Evolutionary conservation across 2,888 invertebrate species (phyloP), one percentile per base, ranked within the genome.

Genomic region (Drosophila ustulata): DNA sequence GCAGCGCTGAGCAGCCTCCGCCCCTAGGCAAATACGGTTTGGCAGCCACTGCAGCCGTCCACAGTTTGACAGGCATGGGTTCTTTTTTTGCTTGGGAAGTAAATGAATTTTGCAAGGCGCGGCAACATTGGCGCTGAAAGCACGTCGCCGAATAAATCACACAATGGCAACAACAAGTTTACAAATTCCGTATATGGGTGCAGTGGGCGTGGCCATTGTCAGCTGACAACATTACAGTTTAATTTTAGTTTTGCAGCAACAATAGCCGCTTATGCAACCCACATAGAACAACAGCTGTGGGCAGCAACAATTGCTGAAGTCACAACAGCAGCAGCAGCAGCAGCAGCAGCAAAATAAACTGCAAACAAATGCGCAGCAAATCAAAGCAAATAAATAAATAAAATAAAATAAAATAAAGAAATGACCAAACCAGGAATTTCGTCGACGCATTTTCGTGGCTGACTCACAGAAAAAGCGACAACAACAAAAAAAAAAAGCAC

Each of bases 41-140:
- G 2, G 7, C 39, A 41, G 18, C 7, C 39, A 41, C 13, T 41
- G 39, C 8, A 1, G 51, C 3, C 30, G 1, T 5, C 34, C 6
- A 41, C 65, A 63, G 77, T 80, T 82, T 76, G 39, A 43, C n/a
- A 62, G 51, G 11, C 65, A 66, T 32, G 18, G 23, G 18, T 23
- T 28, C 18, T 32, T 34, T 46, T 34, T 18, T 32, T 13, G 25
- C 9, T 11, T 49, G 4, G 2, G 11, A 34, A 34, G 34, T 34
- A 4, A 32, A 41, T 37, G 11, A 4, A 3, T 37, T 39, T 39
- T 39, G n/a, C 25, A 59, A 72, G 73, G 68, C 65, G 74, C 46
- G 62, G 62, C 61, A 11, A 30, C 49, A 78, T 57, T 53, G 53
- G 62, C 62, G 55, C 45, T 47, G n/a, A 74, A 57, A 74, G 49